Conservation (phyloP, 2,113 vertebrate genomes). For the human region GRCh38 chr12:89234501-89235000, state of each 20-base stretch:
- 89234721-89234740: neutral
- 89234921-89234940: neutral
- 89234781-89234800: neutral
- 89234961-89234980: neutral
- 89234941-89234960: neutral
- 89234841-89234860: neutral
- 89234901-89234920: neutral
- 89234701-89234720: conserved; percentile 42
- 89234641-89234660: conserved; percentile 39
- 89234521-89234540: conserved; percentile 59
- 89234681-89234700: conserved; percentile 29
- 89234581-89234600: conserved; percentile 61
- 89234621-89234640: conserved; percentile 66
- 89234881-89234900: neutral
- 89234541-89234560: conserved; percentile 71
- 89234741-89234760: neutral
- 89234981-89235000: neutral
- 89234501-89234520: conserved; percentile 23
- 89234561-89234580: conserved; percentile 53
- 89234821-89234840: neutral
- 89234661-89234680: neutral
- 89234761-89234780: conserved; percentile 35
- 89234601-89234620: conserved; percentile 65
- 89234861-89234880: neutral
- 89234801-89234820: neutral